Conservation (phyloP, 2,113 vertebrate genomes). For the Microcebus lehilahytsara region DNA sequence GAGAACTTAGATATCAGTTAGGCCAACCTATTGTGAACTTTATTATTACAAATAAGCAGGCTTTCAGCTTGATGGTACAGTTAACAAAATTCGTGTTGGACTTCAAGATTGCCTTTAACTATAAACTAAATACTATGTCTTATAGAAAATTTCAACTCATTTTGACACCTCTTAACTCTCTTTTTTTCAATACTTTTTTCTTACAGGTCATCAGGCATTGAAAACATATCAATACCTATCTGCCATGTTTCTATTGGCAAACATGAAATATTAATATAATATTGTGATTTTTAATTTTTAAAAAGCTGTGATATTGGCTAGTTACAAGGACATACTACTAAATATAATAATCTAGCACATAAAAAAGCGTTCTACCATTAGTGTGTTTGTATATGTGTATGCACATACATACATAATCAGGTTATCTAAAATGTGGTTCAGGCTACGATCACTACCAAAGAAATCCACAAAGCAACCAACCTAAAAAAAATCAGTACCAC, state of each 20-base stretch:
- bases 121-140: conserved; percentile 85
- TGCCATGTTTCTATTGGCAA: conserved; percentile 81
- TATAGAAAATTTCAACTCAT: conserved; percentile 82
- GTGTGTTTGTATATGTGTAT: conserved; percentile 82
- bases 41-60: conserved; percentile 50
- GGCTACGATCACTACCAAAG: conserved; percentile 84
- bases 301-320: conserved; percentile 93
- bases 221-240: conserved; percentile 80
- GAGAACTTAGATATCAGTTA: background rate
- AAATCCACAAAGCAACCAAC: conserved; percentile 85
- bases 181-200: conserved; percentile 81
- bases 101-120: conserved; percentile 75
- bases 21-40: conserved; percentile 38
- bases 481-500: conserved; percentile 85
- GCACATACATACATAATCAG: conserved; percentile 73
- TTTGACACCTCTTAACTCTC: conserved; percentile 78
- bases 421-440: conserved; percentile 83
- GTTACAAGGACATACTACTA: conserved; percentile 88
- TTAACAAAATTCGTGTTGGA: conserved; percentile 72
- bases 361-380: conserved; percentile 94
- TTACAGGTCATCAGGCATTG: conserved; percentile 75
- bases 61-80: conserved; percentile 64
- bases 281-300: conserved; percentile 84
- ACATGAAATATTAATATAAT: conserved; percentile 85
- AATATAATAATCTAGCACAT: conserved; percentile 94